Percentiles rank a stretch among this genome's conserved stretches.
Conservation (phyloP, 2,797 vertebrate species). For the Macropodus opercularis region DNA sequence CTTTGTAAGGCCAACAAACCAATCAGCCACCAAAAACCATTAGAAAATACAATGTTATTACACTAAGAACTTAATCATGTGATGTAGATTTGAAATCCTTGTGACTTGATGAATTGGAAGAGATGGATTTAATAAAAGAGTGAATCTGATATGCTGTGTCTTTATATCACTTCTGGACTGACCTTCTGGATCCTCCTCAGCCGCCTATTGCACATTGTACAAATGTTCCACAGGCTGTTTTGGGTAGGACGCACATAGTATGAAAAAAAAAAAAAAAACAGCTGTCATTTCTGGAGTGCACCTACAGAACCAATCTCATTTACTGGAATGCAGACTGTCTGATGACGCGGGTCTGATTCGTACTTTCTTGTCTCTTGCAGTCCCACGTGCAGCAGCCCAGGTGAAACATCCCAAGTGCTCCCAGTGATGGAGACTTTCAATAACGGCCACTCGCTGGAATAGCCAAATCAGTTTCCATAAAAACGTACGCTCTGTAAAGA, state of each 20-base stretch:
- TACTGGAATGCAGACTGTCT: background rate
- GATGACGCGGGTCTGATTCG: slow-evolving; percentile 8
- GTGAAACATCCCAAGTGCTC: slow-evolving; percentile 17
- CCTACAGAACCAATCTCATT: background rate
- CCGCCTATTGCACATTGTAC: no score
- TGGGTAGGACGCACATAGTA: background rate
- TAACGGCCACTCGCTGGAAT: slow-evolving; percentile 27
- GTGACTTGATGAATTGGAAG: background rate
- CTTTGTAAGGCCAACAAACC: no score
- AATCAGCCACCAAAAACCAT: background rate
- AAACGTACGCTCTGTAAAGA: slow-evolving; percentile 13
- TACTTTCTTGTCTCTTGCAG: slow-evolving; percentile 37
- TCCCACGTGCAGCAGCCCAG: slow-evolving; percentile 22
- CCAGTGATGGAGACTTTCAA: slow-evolving; percentile 33
- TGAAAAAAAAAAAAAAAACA: no score
- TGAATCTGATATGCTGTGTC: background rate
- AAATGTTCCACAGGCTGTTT: no score
- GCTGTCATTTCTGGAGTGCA: background rate
- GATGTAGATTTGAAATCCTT: background rate
- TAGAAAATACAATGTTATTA: no score
- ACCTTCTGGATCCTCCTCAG: no score
- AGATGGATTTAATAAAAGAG: background rate
- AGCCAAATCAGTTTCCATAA: slow-evolving; percentile 1
- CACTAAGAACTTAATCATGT: no score
- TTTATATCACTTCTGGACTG: background rate